A percentile compares a stretch with the other conserved stretches of the same genome.
These are phyloP conservation scores for Brachypalpus laphriformis DNA, from an alignment of 2,888 invertebrate genomes.

Conservation along the genomic window DNA sequence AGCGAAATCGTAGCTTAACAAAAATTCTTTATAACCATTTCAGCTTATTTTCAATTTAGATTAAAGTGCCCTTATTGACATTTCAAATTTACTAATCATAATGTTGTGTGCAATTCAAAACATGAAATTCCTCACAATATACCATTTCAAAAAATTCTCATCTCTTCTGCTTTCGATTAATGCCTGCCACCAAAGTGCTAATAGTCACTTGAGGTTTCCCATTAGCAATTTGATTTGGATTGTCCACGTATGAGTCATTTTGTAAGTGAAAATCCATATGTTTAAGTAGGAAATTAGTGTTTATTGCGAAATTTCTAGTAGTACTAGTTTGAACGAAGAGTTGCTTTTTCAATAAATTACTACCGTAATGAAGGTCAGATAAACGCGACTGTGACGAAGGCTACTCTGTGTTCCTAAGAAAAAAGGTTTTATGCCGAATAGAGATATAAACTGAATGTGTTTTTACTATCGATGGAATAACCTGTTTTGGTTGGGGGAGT, in stretches of 20 bases:
- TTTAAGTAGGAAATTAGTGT: not conserved
- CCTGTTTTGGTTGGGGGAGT: conserved; percentile 10
- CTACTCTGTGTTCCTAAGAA: not conserved
- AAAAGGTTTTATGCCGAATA: not conserved
- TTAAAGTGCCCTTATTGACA: too few relatives aligned
- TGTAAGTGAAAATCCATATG: not conserved
- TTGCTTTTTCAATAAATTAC: conserved; percentile 2
- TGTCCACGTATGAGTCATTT: not conserved
- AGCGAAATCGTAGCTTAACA: too few relatives aligned
- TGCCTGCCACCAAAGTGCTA: not conserved
- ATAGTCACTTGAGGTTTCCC: not conserved
- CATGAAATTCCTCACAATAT: not conserved
- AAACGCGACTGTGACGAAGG: not conserved
- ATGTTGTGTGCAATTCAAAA: too few relatives aligned
- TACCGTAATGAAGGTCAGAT: conserved; percentile 9
- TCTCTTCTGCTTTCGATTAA: not conserved
- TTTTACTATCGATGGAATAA: conserved; percentile 12
- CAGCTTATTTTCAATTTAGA: too few relatives aligned
- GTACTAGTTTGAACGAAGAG: not conserved
- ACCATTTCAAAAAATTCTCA: not conserved
- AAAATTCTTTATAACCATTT: too few relatives aligned
- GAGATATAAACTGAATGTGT: conserved; percentile 1
- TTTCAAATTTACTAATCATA: too few relatives aligned
- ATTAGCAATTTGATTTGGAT: not conserved
- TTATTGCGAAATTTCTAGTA: conserved; percentile 14